phyloP scores from a whole-genome alignment of 2,888 invertebrate genomes.

The Volucella bombylans region DNA sequence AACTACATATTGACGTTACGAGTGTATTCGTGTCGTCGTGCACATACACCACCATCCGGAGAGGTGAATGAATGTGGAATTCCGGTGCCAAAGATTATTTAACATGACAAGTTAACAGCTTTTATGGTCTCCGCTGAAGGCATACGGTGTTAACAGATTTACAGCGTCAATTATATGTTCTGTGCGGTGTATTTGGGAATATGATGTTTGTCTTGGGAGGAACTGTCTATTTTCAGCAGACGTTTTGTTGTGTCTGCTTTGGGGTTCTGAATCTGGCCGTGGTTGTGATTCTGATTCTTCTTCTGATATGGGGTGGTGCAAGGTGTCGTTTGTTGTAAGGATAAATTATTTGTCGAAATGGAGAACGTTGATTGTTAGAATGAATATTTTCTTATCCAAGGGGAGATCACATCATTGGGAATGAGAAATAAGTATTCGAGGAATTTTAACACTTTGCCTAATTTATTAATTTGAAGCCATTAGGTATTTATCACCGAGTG shows the following conservation, averaged over 20 bases:
- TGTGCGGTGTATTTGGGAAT: slow-evolving; percentile 54
- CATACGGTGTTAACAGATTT: slow-evolving; percentile 73
- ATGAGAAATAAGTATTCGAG: slow-evolving; percentile 43
- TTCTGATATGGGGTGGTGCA: background rate
- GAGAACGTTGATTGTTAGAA: slow-evolving; percentile 33
- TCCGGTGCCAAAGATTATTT: slow-evolving; percentile 73
- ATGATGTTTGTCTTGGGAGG: slow-evolving; percentile 66
- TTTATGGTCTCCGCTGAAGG: slow-evolving; percentile 73
- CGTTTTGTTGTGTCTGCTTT: slow-evolving; percentile 39
- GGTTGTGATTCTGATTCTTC: background rate
- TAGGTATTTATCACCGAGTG: slow-evolving; percentile 3
- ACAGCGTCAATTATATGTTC: slow-evolving; percentile 73
- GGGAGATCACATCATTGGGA: slow-evolving; percentile 9
- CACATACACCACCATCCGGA: slow-evolving; percentile 30
- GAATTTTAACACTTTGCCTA: slow-evolving; percentile 45
- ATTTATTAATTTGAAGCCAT: slow-evolving; percentile 58
- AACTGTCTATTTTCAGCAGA: slow-evolving; percentile 69
- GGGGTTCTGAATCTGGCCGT: background rate
- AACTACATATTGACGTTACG: slow-evolving; percentile 8
- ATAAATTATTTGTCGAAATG: slow-evolving; percentile 45
- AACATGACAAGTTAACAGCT: slow-evolving; percentile 74
- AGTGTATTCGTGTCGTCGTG: background rate
- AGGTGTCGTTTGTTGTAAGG: slow-evolving; percentile 30
- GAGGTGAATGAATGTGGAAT: slow-evolving; percentile 69
- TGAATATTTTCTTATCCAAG: background rate